Evolutionary conservation across 2,888 invertebrate genomes (phyloP), one percentile per base, ranked within the genome.

Genomic region (Melinopterus prodromus): DNA sequence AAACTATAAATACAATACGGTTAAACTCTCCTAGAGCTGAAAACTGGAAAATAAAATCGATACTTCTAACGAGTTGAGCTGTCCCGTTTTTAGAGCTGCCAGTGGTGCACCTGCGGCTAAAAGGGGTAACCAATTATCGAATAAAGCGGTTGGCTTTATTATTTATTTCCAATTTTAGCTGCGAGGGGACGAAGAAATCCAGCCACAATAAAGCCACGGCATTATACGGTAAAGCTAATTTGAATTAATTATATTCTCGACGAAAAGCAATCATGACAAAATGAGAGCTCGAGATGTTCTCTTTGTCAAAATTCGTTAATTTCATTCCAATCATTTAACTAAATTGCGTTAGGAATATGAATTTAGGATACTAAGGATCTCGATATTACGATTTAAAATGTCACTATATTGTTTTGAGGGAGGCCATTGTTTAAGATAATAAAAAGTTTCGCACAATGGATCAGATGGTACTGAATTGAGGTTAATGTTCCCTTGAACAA

Each of bases 401-500:
- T 7, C 5, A 12, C 1, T 53, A 53, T 53, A 9, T 53, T 12
- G 53, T 53, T 53, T 53, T 53, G 7, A 53, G 1, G 53, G 7
- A 53, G 53, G 53, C 12, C 12, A 9, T 53, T 53, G 12, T 53
- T 12, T 7, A 53, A 6, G 12, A 53, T 53, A 53, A 1, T 53
- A 53, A 53, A 53, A 53, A 53, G 53, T 53, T 53, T 1, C 12
- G 12, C 53, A 53, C 12, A 7, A 53, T 12, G 12, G 9, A 53
- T 53, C 53, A 53, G 53, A 53, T 53, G 36, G 35, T 36, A 74
- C 12, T 74, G 74, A 74, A 35, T n/a, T 37, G 74, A 15, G 36
- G 26, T 26, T 35, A 12, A 71, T 26, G 16, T 16, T 15, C 74
- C 7, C 74, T n/a, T 7, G 74, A 74, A 74, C 74, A 74, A 74